phyloP scores from a whole-genome alignment of 1,140 invertebrate genomes.

The Drosophila nasuta region DNA sequence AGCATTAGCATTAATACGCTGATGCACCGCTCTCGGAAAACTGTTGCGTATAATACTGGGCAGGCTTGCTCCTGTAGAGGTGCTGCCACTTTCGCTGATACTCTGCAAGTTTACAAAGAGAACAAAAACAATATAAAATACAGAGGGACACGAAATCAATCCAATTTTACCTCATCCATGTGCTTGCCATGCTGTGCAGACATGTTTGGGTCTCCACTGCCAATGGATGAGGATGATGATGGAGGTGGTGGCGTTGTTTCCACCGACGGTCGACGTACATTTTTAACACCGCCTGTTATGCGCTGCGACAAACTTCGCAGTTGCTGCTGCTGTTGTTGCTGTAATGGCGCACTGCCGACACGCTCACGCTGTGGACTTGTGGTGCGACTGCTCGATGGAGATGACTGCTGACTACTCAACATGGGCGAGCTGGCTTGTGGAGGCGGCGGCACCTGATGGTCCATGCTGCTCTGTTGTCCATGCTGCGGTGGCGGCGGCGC shows the following conservation, averaged over 20 bases:
- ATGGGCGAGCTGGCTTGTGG: constrained; percentile 86
- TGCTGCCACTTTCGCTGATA: constrained; percentile 63
- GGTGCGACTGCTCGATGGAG: constrained; percentile 87
- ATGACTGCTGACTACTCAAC: constrained; percentile 87
- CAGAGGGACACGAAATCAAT: constrained; percentile 18
- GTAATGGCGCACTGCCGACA: constrained; percentile 84
- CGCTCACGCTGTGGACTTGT: constrained; percentile 86
- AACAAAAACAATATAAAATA: not conserved
- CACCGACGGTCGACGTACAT: constrained; percentile 84
- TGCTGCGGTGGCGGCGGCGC: constrained; percentile 67
- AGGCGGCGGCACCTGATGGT: constrained; percentile 85
- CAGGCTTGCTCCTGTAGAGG: constrained; percentile 62
- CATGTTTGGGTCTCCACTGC: constrained; percentile 47
- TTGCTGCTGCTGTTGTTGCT: constrained; percentile 66
- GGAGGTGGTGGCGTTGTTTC: constrained; percentile 85
- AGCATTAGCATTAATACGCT: constrained; percentile 68
- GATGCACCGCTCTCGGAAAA: constrained; percentile 66
- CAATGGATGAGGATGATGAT: constrained; percentile 38
- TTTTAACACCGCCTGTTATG: constrained; percentile 63
- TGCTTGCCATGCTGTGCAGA: constrained; percentile 63
- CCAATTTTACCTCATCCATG: constrained; percentile 67
- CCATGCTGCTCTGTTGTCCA: constrained; percentile 49
- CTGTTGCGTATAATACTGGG: constrained; percentile 80
- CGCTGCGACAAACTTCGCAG: constrained; percentile 69
- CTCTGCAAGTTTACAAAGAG: constrained; percentile 31